A percentile compares a stretch with the other conserved stretches of the same genome.
These are phyloP conservation scores for Scrobipalpa costella DNA, from an alignment of 2,888 invertebrate genomes.

Conservation along the genomic window DNA sequence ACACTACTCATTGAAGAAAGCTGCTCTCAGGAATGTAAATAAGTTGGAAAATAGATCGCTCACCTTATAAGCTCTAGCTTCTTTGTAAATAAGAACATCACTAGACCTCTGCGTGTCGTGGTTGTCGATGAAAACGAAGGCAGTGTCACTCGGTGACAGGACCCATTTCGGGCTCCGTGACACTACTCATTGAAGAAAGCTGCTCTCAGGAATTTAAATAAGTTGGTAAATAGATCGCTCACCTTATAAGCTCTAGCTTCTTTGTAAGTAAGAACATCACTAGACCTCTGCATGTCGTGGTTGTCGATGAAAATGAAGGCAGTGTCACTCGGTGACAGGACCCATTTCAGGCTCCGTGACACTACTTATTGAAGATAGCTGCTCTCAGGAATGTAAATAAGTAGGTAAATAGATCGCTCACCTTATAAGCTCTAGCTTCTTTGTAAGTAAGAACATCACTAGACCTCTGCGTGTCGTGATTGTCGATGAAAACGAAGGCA, in stretches of 20 bases:
- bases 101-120: neutral
- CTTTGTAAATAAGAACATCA: neutral
- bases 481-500: slow-evolving; percentile 90
- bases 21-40: too few species aligned
- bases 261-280: slow-evolving; percentile 85
- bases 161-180: neutral
- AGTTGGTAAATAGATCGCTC: neutral
- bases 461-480: slow-evolving; percentile 93
- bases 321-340: slow-evolving; percentile 78
- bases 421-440: slow-evolving; percentile 85
- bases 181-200: neutral
- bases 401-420: slow-evolving; percentile 31
- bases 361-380: too few species aligned
- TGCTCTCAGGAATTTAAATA: neutral
- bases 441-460: slow-evolving; percentile 86
- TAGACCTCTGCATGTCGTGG: slow-evolving; percentile 92
- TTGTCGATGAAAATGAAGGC: slow-evolving; percentile 92
- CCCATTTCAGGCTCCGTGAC: slow-evolving; percentile 34
- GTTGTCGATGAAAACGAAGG: neutral
- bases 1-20: neutral
- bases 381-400: too few species aligned
- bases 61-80: neutral
- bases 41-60: too few species aligned
- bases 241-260: slow-evolving; percentile 85
- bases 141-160: neutral